Percentiles rank a stretch among this genome's conserved stretches.
Conservation (phyloP, 2,888 invertebrate genomes). For the Phengaris arion region DNA sequence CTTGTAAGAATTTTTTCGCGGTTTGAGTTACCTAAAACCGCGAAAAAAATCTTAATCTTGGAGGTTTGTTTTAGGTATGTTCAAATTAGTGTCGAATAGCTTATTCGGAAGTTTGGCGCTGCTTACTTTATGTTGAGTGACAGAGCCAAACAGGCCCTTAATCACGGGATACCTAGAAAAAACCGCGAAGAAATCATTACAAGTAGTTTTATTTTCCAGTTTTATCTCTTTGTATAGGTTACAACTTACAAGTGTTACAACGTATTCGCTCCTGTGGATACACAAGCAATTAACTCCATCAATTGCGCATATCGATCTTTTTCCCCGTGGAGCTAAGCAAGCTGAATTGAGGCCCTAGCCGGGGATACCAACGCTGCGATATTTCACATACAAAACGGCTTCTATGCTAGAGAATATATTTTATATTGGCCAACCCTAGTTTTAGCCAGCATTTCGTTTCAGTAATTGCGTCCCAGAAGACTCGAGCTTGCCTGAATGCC, state of each 20-base stretch:
- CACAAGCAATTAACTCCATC: constrained; percentile 21
- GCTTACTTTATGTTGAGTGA: too few relatives aligned
- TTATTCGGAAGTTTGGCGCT: too few relatives aligned
- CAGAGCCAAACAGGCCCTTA: too few relatives aligned
- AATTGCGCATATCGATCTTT: constrained; percentile 20
- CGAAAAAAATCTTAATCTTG: too few relatives aligned
- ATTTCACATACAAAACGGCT: not conserved
- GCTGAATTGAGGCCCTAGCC: constrained; percentile 8
- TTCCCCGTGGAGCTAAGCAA: constrained; percentile 18
- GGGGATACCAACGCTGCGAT: not conserved
- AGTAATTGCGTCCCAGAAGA: constrained; percentile 25
- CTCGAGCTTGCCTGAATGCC: constrained; percentile 23
- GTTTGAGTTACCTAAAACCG: too few relatives aligned
- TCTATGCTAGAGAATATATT: not conserved
- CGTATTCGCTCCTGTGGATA: not conserved
- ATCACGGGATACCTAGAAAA: too few relatives aligned
- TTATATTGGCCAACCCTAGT: not conserved
- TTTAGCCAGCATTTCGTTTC: not conserved
- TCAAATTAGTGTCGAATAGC: too few relatives aligned
- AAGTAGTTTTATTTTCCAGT: too few relatives aligned
- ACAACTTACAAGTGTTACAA: not conserved
- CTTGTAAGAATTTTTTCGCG: too few relatives aligned
- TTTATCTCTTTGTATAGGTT: not conserved
- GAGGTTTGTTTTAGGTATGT: too few relatives aligned
- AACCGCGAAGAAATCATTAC: too few relatives aligned